phyloP scores from a whole-genome alignment of 2,797 vertebrate species.

The Oryzias sinensis region DNA sequence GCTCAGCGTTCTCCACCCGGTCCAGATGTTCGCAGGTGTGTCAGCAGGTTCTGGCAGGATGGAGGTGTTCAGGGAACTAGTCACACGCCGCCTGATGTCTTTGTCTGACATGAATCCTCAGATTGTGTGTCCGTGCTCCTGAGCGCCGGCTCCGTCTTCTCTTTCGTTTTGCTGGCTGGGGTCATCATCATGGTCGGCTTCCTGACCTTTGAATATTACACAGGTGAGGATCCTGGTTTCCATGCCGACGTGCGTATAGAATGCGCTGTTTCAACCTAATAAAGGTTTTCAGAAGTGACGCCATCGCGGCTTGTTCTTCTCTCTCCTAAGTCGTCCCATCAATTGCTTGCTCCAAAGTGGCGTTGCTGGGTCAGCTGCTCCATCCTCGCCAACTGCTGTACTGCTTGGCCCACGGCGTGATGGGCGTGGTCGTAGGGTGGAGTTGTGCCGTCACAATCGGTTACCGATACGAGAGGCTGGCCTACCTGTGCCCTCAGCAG shows the following conservation, averaged over 20 bases:
- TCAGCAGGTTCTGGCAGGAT: neutral
- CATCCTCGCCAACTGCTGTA: slow-evolving; percentile 89
- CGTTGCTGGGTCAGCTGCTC: slow-evolving; percentile 86
- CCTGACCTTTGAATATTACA: slow-evolving; percentile 88
- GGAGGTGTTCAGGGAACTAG: too few species aligned
- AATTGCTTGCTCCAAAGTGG: slow-evolving; percentile 89
- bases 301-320: neutral
- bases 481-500: slow-evolving; percentile 71
- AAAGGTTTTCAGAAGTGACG: too few species aligned
- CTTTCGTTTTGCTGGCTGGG: slow-evolving; percentile 83
- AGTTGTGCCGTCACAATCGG: slow-evolving; percentile 85
- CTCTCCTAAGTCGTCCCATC: slow-evolving; percentile 85
- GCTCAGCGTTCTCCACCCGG: slow-evolving; percentile 83
- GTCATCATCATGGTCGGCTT: slow-evolving; percentile 84
- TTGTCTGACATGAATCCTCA: slow-evolving; percentile 50
- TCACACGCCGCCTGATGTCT: neutral
- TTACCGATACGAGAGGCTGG: slow-evolving; percentile 81
- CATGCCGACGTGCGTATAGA: neutral
- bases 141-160: slow-evolving; percentile 82
- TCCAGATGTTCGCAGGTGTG: slow-evolving; percentile 86
- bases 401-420: slow-evolving; percentile 80
- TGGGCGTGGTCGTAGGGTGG: slow-evolving; percentile 90
- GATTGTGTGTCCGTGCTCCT: slow-evolving; percentile 82
- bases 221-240: slow-evolving; percentile 78
- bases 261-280: too few species aligned